These are phyloP conservation scores for Achlya flavicornis DNA, from an alignment of 2,888 invertebrate genomes.

Conservation along the genomic window DNA sequence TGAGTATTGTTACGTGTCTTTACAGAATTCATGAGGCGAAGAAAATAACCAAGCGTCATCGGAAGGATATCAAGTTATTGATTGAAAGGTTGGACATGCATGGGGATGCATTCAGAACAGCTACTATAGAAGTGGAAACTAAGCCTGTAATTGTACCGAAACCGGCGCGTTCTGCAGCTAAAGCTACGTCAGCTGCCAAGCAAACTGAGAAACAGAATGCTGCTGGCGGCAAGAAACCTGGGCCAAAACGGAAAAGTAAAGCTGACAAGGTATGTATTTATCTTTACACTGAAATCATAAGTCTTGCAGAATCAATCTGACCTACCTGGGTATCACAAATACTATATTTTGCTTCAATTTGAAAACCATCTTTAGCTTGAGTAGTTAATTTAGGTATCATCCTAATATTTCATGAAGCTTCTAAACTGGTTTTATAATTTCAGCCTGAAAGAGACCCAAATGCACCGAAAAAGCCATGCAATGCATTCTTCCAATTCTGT, in stretches of 20 bases:
- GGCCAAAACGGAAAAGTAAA: slow-evolving; percentile 84
- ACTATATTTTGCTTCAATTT: too few species aligned
- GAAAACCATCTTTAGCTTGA: too few species aligned
- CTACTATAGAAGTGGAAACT: slow-evolving; percentile 83
- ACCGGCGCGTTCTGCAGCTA: slow-evolving; percentile 51
- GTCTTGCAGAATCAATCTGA: not conserved
- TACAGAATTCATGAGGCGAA: slow-evolving; percentile 88
- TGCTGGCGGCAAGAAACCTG: slow-evolving; percentile 65
- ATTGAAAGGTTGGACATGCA: slow-evolving; percentile 87
- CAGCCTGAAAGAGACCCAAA: slow-evolving; percentile 86
- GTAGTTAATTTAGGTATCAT: too few species aligned
- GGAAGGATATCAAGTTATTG: slow-evolving; percentile 88
- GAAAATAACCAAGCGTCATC: slow-evolving; percentile 86
- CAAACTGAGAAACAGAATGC: slow-evolving; percentile 65
- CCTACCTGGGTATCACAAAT: not conserved
- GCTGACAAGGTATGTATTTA: slow-evolving; percentile 78
- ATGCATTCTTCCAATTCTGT: slow-evolving; percentile 92
- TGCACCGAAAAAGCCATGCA: slow-evolving; percentile 91
- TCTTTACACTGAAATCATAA: slow-evolving; percentile 6
- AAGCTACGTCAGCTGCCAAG: slow-evolving; percentile 55
- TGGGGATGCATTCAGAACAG: slow-evolving; percentile 87
- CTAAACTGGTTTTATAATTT: slow-evolving; percentile 28
- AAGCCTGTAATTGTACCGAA: slow-evolving; percentile 61
- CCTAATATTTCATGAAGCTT: not conserved
- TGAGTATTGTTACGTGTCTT: slow-evolving; percentile 37